phyloP scores from a whole-genome alignment of 2,888 invertebrate genomes.

The Chrysomela aeneicollis region DNA sequence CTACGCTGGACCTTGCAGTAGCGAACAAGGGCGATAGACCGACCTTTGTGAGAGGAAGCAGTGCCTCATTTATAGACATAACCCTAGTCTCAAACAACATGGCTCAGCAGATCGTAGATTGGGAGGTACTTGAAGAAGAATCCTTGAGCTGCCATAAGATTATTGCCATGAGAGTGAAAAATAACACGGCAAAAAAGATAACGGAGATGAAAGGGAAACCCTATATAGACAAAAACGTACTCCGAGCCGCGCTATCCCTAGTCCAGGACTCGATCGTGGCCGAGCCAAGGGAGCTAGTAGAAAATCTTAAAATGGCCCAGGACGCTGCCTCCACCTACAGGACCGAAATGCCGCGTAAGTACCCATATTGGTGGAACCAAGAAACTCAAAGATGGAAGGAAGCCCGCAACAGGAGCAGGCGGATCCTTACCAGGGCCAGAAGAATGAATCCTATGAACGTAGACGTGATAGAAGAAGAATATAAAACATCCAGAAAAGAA shows the following conservation, averaged over 20 bases:
- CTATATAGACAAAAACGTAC: neutral
- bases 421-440: neutral
- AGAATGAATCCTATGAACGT: neutral
- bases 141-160: neutral
- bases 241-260: neutral
- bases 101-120: neutral
- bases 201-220: neutral
- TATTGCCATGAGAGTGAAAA: neutral
- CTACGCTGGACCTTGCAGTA: constrained; percentile 1
- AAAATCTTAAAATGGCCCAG: neutral
- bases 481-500: neutral
- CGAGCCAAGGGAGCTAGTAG: neutral
- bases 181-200: neutral
- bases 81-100: neutral
- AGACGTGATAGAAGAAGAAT: neutral
- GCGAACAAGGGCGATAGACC: neutral
- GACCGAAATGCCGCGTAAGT: neutral
- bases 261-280: neutral
- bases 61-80: neutral
- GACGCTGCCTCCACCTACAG: neutral
- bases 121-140: neutral
- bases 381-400: neutral
- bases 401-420: neutral
- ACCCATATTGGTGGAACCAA: neutral
- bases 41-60: constrained; percentile 9